These are phyloP conservation scores for Falco columbarius DNA, from an alignment of 2,797 vertebrate genomes.

Conservation along the genomic window DNA sequence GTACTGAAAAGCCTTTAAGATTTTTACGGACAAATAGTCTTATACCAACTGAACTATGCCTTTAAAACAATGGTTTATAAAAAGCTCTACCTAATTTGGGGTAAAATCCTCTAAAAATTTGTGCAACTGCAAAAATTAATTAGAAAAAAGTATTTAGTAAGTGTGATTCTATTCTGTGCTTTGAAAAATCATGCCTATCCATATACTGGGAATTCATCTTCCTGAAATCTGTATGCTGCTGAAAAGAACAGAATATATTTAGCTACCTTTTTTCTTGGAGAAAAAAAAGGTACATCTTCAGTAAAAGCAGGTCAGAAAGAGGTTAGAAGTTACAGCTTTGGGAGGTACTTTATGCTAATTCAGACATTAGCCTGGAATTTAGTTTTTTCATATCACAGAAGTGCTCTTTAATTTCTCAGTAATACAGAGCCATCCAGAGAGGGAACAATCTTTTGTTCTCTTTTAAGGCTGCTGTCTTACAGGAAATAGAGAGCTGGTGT, in stretches of 20 bases:
- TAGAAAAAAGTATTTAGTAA: not conserved
- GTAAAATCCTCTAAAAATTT: not conserved
- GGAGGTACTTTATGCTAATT: constrained; percentile 58
- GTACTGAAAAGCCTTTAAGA: not conserved
- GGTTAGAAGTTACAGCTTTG: constrained; percentile 47
- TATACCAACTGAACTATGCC: not conserved
- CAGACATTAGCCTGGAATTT: constrained; percentile 27
- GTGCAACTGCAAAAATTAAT: not conserved
- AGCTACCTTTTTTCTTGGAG: not conserved
- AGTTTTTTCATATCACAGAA: constrained; percentile 7
- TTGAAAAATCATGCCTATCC: not conserved
- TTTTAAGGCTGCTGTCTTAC: not conserved
- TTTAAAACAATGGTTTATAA: constrained; percentile 1
- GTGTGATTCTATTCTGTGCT: not conserved
- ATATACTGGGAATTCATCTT: not conserved
- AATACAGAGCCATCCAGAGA: not conserved
- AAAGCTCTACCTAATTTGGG: not conserved
- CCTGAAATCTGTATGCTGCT: not conserved
- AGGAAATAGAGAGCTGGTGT: not conserved
- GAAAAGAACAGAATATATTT: constrained; percentile 41
- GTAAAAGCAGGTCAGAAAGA: constrained; percentile 44
- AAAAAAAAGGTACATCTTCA: constrained; percentile 6
- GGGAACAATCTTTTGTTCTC: not conserved
- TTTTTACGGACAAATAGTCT: not conserved
- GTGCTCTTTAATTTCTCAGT: constrained; percentile 9